phyloP scores from a whole-genome alignment of 1,140 invertebrate genomes.

The Mycetomoellerius zeteki region DNA sequence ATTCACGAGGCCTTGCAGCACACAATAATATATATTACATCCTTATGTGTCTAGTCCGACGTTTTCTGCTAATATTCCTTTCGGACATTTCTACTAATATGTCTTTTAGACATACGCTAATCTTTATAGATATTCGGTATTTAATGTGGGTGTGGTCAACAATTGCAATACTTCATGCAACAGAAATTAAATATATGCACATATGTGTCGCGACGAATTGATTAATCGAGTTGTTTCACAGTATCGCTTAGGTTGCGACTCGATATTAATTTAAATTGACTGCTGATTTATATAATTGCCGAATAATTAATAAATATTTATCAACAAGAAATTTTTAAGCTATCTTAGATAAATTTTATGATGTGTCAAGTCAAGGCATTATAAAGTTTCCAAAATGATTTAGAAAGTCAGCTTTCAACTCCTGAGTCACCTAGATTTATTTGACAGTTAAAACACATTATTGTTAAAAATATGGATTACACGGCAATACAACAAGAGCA shows the following conservation, averaged over 20 bases:
- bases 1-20: conserved; percentile 48
- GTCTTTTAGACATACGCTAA: background rate
- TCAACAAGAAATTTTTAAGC: background rate
- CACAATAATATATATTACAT: conserved; percentile 42
- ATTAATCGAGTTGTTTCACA: conserved; percentile 26
- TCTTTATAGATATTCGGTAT: conserved; percentile 19
- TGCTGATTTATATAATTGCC: conserved; percentile 13
- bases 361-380: background rate
- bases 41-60: background rate
- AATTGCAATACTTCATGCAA: conserved; percentile 23
- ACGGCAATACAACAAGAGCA: background rate
- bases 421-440: background rate
- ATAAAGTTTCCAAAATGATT: conserved; percentile 17
- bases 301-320: conserved; percentile 37
- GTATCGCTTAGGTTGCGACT: background rate
- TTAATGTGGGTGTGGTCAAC: conserved; percentile 24
- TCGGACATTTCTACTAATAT: background rate
- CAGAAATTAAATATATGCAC: background rate
- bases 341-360: conserved; percentile 3
- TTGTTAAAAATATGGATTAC: conserved; percentile 30
- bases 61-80: conserved; percentile 25
- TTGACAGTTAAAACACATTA: conserved; percentile 3
- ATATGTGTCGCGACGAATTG: background rate
- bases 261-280: background rate
- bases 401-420: conserved; percentile 16